Base-by-base conservation (phyloP, 2,888 invertebrate genomes). In the Hypercompe scribonia region DNA sequence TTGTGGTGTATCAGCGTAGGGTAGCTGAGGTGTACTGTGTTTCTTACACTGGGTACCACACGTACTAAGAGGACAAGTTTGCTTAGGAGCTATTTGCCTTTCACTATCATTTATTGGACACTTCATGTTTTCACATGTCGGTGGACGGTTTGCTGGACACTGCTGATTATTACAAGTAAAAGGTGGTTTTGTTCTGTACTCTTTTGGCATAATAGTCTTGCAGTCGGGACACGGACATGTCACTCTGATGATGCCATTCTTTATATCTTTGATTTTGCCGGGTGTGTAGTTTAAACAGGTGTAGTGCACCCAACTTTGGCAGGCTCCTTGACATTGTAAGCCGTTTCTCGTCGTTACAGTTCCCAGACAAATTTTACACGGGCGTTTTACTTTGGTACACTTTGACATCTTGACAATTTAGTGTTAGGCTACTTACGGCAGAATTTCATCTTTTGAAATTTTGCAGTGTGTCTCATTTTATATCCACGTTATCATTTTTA, bases 181-280 rank as follows among this genome's bases (percentile, higher is more conserved):
- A 0, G 90, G 83, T 65, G 88, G 86, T 31, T 93, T 88, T 0
- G 88, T 87, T 13, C 88, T 83, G 42, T 82, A 87, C 72, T 94
- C 93, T 70, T 90, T 92, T 0, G 91, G 90, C 18, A 81, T 39
- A 24, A 73, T 71, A 0, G 91, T 88, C 64, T 87, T 89, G 76
- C 95, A 95, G 61, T 94, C 93, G 0, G 95, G 94, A 71, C 95
- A 95, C 0, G 94, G 94, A n/a, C 95, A 95, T 0, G 87, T 90
- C 0, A 95, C 88, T 75, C 87, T 89, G 46, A 95, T 93, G 2
- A 90, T 78, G 3, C 93, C 94, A 0, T 86, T 82, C 77, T 92
- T 93, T 70, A 95, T 92, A 64, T 94, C 94, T 36, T 84, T 89
- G 34, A 95, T 90, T 83, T 90, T 92, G 0, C 94, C 94, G 21